These are phyloP conservation scores for Marasmarcha lunaedactyla DNA, from an alignment of 2,888 invertebrate species.

Conservation along the genomic window DNA sequence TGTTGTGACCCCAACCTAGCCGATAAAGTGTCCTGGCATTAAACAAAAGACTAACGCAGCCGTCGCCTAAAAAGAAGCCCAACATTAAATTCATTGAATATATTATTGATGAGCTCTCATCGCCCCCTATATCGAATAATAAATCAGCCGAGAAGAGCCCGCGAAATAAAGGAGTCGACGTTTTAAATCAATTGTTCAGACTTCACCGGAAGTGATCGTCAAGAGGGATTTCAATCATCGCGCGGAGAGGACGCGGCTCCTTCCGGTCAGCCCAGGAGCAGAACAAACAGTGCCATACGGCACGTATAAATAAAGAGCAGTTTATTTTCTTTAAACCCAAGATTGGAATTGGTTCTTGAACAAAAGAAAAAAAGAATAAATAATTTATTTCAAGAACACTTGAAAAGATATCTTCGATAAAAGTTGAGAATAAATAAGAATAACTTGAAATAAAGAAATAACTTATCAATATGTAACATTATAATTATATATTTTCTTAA, in stretches of 20 bases:
- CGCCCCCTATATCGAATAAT: conserved; percentile 3
- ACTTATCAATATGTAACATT: no score
- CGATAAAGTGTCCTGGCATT: neutral
- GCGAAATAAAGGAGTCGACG: conserved; percentile 9
- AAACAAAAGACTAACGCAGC: neutral
- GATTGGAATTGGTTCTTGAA: no score
- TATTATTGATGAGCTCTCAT: neutral
- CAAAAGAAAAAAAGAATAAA: no score
- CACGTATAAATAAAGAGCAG: neutral
- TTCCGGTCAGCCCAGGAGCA: conserved; percentile 4
- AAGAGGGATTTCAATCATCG: conserved; percentile 31
- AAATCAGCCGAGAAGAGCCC: conserved; percentile 1
- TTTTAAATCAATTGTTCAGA: conserved; percentile 27
- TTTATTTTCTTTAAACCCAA: neutral
- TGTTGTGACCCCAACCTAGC: no score
- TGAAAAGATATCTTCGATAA: no score
- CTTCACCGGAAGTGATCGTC: conserved; percentile 38
- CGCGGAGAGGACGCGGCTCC: neutral
- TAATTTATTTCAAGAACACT: no score
- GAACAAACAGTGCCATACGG: neutral
- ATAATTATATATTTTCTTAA: no score
- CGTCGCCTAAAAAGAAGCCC: neutral
- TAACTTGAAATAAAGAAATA: no score
- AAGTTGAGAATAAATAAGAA: no score
- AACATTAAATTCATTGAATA: neutral